Evolutionary conservation across 1,140 invertebrate genomes (phyloP).

Genomic region (Danaus plexippus): DNA sequence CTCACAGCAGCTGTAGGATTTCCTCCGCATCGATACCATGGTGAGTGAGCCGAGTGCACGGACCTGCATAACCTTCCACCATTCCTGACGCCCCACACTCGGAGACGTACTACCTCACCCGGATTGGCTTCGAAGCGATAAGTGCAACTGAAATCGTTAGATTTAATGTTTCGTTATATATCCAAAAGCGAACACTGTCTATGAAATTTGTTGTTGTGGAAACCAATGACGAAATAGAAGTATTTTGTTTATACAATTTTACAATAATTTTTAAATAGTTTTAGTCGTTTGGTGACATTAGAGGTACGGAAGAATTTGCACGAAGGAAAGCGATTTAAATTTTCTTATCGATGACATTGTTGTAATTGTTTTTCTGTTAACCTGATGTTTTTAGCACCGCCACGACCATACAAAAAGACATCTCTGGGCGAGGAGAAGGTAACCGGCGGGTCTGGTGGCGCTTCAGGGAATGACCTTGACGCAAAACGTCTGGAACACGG

Average conservation of each 20-base stretch:
- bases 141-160: conserved; percentile 77
- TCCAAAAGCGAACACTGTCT: too few species aligned
- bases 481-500: conserved; percentile 80
- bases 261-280: too few species aligned
- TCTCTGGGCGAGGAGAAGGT: conserved; percentile 82
- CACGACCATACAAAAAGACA: conserved; percentile 89
- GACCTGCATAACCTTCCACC: conserved; percentile 76
- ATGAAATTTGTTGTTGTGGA: too few species aligned
- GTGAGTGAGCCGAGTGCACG: conserved; percentile 76
- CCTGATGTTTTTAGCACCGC: conserved; percentile 86
- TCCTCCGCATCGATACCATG: conserved; percentile 79
- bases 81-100: conserved; percentile 76
- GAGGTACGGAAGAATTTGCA: too few species aligned
- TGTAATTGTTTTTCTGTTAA: conserved; percentile 29
- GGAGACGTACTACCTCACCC: conserved; percentile 81
- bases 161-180: too few species aligned
- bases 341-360: too few species aligned
- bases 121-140: conserved; percentile 88
- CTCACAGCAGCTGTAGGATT: conserved; percentile 71
- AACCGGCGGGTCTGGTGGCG: conserved; percentile 72
- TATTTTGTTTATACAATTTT: too few species aligned
- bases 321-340: too few species aligned
- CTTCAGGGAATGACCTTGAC: conserved; percentile 72
- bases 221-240: too few species aligned
- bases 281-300: too few species aligned